Evolutionary conservation across 2,888 invertebrate species (phyloP).

Genomic region (Drosophila anomelani): DNA sequence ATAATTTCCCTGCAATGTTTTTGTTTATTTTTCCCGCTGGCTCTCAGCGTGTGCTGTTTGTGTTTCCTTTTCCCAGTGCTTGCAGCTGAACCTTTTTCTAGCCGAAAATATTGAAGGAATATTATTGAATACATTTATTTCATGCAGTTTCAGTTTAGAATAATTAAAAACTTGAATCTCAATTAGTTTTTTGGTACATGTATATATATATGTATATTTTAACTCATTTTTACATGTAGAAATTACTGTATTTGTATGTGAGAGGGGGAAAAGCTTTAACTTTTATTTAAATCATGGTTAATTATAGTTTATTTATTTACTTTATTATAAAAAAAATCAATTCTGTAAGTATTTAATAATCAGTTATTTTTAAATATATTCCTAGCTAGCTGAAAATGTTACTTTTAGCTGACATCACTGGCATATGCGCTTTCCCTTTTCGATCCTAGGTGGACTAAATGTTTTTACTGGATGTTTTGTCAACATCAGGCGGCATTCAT

Average conservation of each 20-base stretch:
- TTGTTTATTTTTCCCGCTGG: slow-evolving; percentile 64
- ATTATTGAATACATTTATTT: not conserved
- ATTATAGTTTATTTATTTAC: not conserved
- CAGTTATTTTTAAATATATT: not conserved
- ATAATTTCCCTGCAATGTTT: slow-evolving; percentile 58
- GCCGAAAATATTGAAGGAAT: not conserved
- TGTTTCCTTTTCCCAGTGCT: slow-evolving; percentile 1
- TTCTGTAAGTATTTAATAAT: not conserved
- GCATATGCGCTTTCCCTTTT: not conserved
- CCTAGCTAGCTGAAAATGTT: not conserved
- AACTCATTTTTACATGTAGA: not conserved
- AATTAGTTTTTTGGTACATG: no score
- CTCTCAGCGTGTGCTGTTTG: slow-evolving; percentile 32
- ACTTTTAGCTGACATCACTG: slow-evolving; percentile 8
- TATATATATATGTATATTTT: not conserved
- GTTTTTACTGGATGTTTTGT: slow-evolving; percentile 70
- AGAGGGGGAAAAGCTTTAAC: no score
- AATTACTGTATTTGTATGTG: not conserved
- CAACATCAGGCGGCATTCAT: slow-evolving; percentile 53
- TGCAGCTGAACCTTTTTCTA: not conserved
- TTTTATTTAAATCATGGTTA: not conserved
- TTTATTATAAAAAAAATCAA: not conserved
- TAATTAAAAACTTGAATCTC: not conserved
- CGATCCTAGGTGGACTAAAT: slow-evolving; percentile 41
- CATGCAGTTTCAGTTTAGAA: not conserved